Conservation (phyloP, 2,113 vertebrate species). For the Heteronetta atricapilla region DNA sequence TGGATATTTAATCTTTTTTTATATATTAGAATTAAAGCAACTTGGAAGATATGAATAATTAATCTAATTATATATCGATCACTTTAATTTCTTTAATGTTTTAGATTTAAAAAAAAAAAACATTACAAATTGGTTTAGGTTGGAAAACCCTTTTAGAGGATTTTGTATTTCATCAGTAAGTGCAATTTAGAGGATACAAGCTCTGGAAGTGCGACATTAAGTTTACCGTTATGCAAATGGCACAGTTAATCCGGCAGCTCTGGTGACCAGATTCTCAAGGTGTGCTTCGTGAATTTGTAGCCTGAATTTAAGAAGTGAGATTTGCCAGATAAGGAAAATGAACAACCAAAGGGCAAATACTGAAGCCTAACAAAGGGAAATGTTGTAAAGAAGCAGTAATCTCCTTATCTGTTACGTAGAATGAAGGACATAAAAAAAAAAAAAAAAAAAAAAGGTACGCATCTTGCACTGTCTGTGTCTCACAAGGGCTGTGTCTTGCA, state of each 20-base stretch:
- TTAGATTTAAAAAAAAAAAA: conserved; percentile 70
- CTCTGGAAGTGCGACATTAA: conserved; percentile 61
- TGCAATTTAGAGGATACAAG: conserved; percentile 73
- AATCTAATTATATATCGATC: conserved; percentile 88
- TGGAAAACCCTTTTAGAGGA: conserved; percentile 83
- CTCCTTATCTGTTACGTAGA: not conserved
- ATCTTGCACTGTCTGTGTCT: not conserved
- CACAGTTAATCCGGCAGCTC: conserved; percentile 66
- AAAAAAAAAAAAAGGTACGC: not conserved
- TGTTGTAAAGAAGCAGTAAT: not conserved
- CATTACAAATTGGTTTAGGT: conserved; percentile 86
- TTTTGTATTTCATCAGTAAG: conserved; percentile 82
- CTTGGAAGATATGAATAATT: conserved; percentile 91
- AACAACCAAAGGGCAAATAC: not conserved
- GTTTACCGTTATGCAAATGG: conserved; percentile 80
- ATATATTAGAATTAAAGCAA: conserved; percentile 93
- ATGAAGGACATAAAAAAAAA: not conserved
- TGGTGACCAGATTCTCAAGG: conserved; percentile 51
- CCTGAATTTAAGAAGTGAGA: conserved; percentile 36
- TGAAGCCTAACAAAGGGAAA: not conserved
- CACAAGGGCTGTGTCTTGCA: not conserved
- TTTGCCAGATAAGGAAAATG: conserved; percentile 3
- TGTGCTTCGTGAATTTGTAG: conserved; percentile 54
- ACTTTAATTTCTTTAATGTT: conserved; percentile 89
- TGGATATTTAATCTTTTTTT: conserved; percentile 88